phyloP scores from a whole-genome alignment of 2,113 vertebrate species.

The Rhea pennata region DNA sequence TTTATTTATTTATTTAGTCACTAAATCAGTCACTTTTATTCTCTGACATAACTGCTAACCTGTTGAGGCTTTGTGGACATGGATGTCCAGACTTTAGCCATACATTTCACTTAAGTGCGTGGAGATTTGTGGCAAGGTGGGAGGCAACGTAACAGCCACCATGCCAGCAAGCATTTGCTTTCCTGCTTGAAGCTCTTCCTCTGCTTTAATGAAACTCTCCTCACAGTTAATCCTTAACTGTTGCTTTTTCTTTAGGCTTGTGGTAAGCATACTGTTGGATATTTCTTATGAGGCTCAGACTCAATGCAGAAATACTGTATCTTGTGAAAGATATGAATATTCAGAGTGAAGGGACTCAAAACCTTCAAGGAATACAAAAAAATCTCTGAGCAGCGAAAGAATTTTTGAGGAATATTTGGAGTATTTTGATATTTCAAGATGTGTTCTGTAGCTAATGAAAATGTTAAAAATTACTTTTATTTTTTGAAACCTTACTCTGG shows the following conservation, averaged over 20 bases:
- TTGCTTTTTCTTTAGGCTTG: neutral
- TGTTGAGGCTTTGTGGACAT: neutral
- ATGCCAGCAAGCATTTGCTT: neutral
- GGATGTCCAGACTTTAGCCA: neutral
- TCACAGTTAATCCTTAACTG: neutral
- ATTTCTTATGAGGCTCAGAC: neutral
- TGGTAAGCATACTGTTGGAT: neutral
- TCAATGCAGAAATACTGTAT: neutral
- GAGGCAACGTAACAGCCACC: neutral
- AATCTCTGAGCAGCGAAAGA: neutral
- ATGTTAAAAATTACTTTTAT: neutral
- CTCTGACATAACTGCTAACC: neutral
- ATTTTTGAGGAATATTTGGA: neutral
- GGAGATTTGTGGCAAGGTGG: neutral
- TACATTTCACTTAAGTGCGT: neutral
- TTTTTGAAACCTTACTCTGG: neutral
- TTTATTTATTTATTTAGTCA: no score
- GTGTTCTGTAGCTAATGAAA: neutral
- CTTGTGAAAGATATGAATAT: neutral
- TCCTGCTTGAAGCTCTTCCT: neutral
- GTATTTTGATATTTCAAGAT: neutral
- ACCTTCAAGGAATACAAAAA: neutral
- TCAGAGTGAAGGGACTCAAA: neutral
- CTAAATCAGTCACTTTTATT: neutral
- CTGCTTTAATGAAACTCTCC: neutral